Base-by-base conservation (phyloP, 2,113 vertebrate species). In the Tauraco erythrolophus region DNA sequence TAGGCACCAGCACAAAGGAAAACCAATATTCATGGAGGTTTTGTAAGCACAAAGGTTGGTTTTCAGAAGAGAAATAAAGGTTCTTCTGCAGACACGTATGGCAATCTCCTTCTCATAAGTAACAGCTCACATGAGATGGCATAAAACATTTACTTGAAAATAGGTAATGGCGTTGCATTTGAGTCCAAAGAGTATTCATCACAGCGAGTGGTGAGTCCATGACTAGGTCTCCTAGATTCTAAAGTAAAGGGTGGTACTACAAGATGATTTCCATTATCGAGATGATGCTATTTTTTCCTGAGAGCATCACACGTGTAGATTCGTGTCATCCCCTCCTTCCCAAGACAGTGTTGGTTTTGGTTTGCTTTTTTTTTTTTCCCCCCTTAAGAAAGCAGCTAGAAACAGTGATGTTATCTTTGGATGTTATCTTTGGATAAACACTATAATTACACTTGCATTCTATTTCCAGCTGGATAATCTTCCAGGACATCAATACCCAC, bases 401-500 rank as follows among this genome's bases (percentile, higher is more conserved):
- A 90, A 91, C 1, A 1, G 37, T 86, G 72, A 85, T 89, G 61
- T 58, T 92, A 70, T 86, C 81, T 92, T 81, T 77, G 75, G 69
- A 70, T 89, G 61, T 58, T 92, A 70, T 86, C 81, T 92, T 81
- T 77, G 75, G 69, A 70, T n/a, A n/a, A n/a, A n/a, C n/a, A n/a
- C n/a, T n/a, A n/a, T n/a, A n/a, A n/a, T n/a, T n/a, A n/a, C n/a
- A n/a, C 76, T 57, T 83, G 22, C 56, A 77, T 92, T 91, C 92
- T 91, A 39, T 62, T 97, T 96, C 92, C 90, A 96, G 89, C 85
- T 95, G 88, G 76, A 96, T 96, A 96, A 97, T 95, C 91, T 97
- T 92, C 79, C 85, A 93, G 76, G 86, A 91, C 88, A 96, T 96
- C 96, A 92, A 84, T 84, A 96, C 51, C 75, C 72, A 84, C 93